Evolutionary conservation across 2,113 vertebrate species (phyloP).

Genomic region (Cottus gobio): DNA sequence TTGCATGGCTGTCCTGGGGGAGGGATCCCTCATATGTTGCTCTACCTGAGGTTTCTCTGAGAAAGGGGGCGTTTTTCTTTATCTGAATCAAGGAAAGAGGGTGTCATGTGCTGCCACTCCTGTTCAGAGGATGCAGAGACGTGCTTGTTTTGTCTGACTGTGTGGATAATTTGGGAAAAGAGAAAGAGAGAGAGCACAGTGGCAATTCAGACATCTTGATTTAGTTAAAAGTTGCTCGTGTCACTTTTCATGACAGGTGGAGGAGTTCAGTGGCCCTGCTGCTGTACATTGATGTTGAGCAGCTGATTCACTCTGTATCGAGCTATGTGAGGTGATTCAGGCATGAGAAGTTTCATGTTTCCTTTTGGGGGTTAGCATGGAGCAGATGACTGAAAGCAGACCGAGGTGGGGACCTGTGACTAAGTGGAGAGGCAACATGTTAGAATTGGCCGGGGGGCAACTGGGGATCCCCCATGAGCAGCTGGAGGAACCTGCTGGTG

Average conservation of each 20-base stretch:
- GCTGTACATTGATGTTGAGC: constrained; percentile 12
- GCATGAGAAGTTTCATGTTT: neutral
- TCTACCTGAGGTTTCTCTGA: neutral
- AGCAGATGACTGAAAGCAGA: constrained; percentile 1
- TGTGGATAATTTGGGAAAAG: neutral
- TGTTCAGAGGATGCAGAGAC: neutral
- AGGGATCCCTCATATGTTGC: neutral
- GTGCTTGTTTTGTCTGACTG: constrained; percentile 4
- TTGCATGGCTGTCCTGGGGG: neutral
- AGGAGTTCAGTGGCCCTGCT: constrained; percentile 8
- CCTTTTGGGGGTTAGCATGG: neutral
- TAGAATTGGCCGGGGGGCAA: neutral
- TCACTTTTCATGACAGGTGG: constrained; percentile 12
- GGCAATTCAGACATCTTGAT: neutral
- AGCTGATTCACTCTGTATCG: constrained; percentile 15
- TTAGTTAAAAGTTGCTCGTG: constrained; percentile 28
- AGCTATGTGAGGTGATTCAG: constrained; percentile 3
- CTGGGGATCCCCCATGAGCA: neutral
- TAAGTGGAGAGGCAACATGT: neutral
- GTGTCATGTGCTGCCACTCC: neutral
- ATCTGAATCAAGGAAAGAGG: neutral
- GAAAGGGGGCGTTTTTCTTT: neutral
- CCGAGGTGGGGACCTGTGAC: neutral
- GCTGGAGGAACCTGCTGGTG: neutral
- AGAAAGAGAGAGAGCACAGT: neutral